Evolutionary conservation across 2,113 vertebrate species (phyloP).

Genomic region (Cygnus buccinator): DNA sequence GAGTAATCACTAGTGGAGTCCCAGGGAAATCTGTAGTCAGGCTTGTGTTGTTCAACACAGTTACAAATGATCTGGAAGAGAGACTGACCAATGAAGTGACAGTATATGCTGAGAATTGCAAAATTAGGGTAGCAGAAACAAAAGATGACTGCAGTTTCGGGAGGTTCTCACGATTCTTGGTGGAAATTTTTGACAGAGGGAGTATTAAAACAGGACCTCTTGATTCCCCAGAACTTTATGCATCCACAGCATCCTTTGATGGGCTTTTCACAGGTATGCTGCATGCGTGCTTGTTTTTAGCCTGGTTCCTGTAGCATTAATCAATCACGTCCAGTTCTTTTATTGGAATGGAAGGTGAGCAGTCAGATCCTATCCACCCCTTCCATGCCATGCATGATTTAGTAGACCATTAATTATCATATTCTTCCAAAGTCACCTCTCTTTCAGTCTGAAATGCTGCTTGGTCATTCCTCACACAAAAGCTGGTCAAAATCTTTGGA

Average conservation of each 20-base stretch:
- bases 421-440: neutral
- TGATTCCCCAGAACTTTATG: neutral
- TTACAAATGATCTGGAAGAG: neutral
- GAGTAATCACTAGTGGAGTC: neutral
- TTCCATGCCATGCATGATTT: neutral
- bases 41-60: neutral
- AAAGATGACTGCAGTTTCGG: neutral
- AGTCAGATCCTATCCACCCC: neutral
- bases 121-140: neutral
- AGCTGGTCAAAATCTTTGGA: neutral
- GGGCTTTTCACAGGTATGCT: neutral
- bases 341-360: neutral
- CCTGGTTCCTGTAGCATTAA: neutral
- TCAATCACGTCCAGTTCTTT: neutral
- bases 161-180: neutral
- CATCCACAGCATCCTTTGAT: fast-evolving
- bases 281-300: neutral
- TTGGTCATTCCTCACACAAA: neutral
- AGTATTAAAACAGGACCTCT: neutral
- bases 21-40: neutral
- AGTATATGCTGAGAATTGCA: neutral
- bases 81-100: neutral
- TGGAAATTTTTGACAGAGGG: neutral
- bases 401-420: neutral
- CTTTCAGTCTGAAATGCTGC: neutral